Evolutionary conservation across 1,140 invertebrate species (phyloP), one percentile per base, ranked within the genome.

Genomic region (Lordiphosa clarofinis): DNA sequence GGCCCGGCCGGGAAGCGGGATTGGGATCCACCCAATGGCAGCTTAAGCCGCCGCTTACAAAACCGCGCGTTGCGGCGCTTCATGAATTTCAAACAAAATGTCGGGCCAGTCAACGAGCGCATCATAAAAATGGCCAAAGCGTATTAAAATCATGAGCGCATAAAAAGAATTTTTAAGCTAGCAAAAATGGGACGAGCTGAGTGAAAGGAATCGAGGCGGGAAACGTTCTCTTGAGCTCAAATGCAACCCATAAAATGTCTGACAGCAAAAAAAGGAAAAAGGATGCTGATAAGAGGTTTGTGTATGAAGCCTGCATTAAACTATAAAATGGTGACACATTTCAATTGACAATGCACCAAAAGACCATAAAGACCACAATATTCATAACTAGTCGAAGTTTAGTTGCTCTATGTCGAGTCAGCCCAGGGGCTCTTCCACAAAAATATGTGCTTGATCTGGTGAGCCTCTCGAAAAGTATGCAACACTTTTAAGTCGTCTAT

Each of bases 41-140:
- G 64, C 65, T 68, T 68, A 68, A 60, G 64, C 68, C 56, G 42
- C 37, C 48, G 56, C 52, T 70, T 57, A 79, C 58, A 47, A 73
- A 78, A 78, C 74, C 73, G 56, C 75, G 44, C 28, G 6, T 8
- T 7, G 28, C 13, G 42, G 46, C 37, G 66, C 67, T 81, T 53
- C 70, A 73, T 79, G 75, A 73, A 78, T 78, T 78, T 61, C 68
- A 66, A 71, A 70, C 56, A 57, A 66, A 81, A 73, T 66, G 63
- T 59, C 43, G 37, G 53, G 15, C 9, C 11, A 52, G 48, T 8
- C 36, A 52, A 21, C 33, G 28, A 47, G 44, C 47, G 64, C 64
- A 68, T 75, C 56, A 71, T 74, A 68, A 76, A 76, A 76, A 74
- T 76, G 57, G 55, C 56, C 71, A 82, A 82, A 82, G 71, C 76